Evolutionary conservation across 2,797 vertebrate genomes (phyloP).

Genomic region (Labroides dimidiatus): DNA sequence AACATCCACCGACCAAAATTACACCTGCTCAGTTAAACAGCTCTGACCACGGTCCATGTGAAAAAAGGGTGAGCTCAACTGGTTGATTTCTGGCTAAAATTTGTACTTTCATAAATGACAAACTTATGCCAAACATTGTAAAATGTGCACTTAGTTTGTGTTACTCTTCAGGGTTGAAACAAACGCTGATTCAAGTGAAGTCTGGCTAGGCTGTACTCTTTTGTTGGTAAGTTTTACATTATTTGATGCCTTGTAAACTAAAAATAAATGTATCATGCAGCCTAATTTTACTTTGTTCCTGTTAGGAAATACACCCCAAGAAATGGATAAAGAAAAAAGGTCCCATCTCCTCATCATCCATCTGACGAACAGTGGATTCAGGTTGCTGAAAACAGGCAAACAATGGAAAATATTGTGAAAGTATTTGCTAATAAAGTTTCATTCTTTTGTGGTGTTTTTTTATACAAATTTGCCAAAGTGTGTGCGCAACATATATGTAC

Average conservation of each 20-base stretch:
- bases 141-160: background rate
- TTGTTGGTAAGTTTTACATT: background rate
- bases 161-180: conserved; percentile 1
- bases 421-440: background rate
- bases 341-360: background rate
- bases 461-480: too few species aligned
- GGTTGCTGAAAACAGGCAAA: background rate
- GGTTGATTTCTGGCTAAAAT: background rate
- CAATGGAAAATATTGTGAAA: too few species aligned
- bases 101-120: background rate
- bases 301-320: background rate
- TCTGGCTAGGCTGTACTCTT: too few species aligned
- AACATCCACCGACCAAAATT: conserved; percentile 4
- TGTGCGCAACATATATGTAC: too few species aligned
- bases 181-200: too few species aligned
- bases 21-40: background rate
- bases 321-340: background rate
- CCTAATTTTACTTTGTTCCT: background rate
- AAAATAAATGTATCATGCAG: background rate
- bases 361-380: background rate
- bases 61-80: background rate
- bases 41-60: background rate
- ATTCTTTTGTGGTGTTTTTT: background rate
- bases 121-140: background rate
- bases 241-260: background rate